Evolutionary conservation across 2,113 vertebrate species (phyloP).

Genomic region (Melanostigma gelatinosum): DNA sequence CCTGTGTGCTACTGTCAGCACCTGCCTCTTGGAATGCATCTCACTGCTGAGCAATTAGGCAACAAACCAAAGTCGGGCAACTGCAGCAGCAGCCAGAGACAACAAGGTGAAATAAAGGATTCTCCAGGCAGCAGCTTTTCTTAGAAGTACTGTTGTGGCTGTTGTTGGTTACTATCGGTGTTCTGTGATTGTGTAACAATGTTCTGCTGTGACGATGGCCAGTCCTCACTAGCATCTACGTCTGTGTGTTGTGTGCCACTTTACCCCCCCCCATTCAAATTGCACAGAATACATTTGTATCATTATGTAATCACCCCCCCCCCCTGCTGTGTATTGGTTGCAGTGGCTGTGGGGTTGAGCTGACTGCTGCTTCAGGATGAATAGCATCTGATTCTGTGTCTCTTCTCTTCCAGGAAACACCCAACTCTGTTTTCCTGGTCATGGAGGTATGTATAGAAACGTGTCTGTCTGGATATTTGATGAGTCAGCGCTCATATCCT

Average conservation of each 20-base stretch:
- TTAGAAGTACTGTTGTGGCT: neutral
- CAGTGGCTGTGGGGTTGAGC: neutral
- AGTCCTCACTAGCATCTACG: neutral
- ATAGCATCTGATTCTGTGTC: constrained; percentile 44
- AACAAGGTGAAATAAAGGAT: neutral
- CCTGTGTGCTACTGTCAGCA: constrained; percentile 30
- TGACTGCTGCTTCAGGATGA: constrained; percentile 32
- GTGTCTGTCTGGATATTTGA: neutral
- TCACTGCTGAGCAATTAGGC: constrained; percentile 26
- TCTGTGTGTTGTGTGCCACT: neutral
- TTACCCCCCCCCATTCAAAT: neutral
- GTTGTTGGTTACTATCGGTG: constrained; percentile 7
- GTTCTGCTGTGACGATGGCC: neutral
- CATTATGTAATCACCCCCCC: constrained; percentile 55
- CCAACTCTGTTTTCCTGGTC: constrained; percentile 94
- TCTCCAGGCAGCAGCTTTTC: constrained; percentile 13
- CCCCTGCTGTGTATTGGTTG: neutral
- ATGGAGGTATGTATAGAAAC: constrained; percentile 90
- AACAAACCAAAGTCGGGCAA: neutral
- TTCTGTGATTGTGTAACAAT: constrained; percentile 26
- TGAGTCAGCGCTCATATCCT: neutral
- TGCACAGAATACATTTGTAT: constrained; percentile 14
- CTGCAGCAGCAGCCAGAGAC: constrained; percentile 2
- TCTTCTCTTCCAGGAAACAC: constrained; percentile 90
- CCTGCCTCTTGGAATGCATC: constrained; percentile 62